phyloP scores from a whole-genome alignment of 1,140 invertebrate species.

The Brachystomella parvula region DNA sequence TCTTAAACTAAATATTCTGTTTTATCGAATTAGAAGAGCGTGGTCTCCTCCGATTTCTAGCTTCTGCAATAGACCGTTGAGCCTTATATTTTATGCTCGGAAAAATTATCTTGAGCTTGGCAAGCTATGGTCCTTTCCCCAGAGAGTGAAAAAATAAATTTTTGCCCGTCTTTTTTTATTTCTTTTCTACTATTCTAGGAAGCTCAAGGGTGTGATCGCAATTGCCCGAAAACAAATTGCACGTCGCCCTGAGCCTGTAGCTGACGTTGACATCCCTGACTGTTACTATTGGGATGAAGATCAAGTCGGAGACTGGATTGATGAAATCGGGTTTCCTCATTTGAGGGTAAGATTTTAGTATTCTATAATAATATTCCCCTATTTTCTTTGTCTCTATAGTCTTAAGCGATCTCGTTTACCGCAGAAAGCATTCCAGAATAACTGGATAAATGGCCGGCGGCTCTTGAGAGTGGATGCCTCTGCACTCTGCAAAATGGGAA shows the following conservation, averaged over 20 bases:
- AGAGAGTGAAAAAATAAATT: not conserved
- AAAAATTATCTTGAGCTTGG: too few species aligned
- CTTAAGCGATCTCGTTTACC: not conserved
- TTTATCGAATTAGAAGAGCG: too few species aligned
- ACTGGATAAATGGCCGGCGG: slow-evolving; percentile 13
- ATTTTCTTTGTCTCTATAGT: not conserved
- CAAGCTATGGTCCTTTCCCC: not conserved
- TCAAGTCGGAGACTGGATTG: slow-evolving; percentile 13
- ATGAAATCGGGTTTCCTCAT: slow-evolving; percentile 4
- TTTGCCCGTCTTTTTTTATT: not conserved
- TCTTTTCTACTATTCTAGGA: slow-evolving; percentile 4
- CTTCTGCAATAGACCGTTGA: too few species aligned
- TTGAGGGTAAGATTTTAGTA: not conserved
- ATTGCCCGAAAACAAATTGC: not conserved
- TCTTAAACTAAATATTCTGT: not conserved
- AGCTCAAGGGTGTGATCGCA: not conserved
- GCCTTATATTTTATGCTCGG: too few species aligned
- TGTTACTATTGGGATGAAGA: slow-evolving; percentile 16
- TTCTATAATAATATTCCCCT: too few species aligned
- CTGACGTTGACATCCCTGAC: slow-evolving; percentile 10
- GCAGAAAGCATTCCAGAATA: slow-evolving; percentile 7
- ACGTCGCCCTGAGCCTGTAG: not conserved
- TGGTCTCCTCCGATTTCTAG: too few species aligned
- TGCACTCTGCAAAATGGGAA: slow-evolving; percentile 19
- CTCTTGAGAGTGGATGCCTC: slow-evolving; percentile 7